Percentiles rank a stretch among this genome's conserved stretches.
Evolutionary conservation across 1,140 invertebrate species (phyloP).

Genomic region (Globodera rostochiensis): DNA sequence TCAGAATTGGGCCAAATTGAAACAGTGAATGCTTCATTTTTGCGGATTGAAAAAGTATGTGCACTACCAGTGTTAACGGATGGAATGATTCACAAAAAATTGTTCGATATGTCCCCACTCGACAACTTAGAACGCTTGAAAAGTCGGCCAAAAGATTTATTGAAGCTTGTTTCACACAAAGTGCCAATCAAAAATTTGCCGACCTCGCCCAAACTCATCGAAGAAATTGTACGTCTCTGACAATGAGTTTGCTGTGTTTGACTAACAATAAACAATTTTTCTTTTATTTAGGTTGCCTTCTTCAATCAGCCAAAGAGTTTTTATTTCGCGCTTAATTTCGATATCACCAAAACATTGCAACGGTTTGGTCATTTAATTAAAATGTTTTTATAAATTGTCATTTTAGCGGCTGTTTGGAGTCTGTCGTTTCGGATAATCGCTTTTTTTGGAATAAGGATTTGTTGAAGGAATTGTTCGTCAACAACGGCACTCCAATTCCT

Average conservation of each 20-base stretch:
- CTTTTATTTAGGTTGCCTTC: slow-evolving; percentile 20
- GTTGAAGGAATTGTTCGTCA: slow-evolving; percentile 43
- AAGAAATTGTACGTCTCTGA: slow-evolving; percentile 48
- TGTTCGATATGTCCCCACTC: slow-evolving; percentile 31
- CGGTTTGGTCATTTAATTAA: slow-evolving; percentile 20
- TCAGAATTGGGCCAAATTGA: slow-evolving; percentile 25
- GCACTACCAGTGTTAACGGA: slow-evolving; percentile 45
- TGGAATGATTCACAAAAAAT: slow-evolving; percentile 32
- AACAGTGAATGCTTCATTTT: slow-evolving; percentile 21
- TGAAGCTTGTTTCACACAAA: slow-evolving; percentile 47
- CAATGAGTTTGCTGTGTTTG: slow-evolving; percentile 11
- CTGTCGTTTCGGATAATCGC: slow-evolving; percentile 23
- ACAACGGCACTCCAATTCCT: slow-evolving; percentile 15
- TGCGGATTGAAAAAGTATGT: slow-evolving; percentile 46
- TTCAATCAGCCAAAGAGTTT: slow-evolving; percentile 61
- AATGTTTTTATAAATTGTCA: not conserved
- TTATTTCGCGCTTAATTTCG: slow-evolving; percentile 47
- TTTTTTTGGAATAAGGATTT: slow-evolving; percentile 54
- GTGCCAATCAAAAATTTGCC: slow-evolving; percentile 26
- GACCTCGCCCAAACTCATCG: slow-evolving; percentile 39
- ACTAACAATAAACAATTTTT: not conserved
- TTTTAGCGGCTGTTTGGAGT: slow-evolving; percentile 35
- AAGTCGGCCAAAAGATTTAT: slow-evolving; percentile 51
- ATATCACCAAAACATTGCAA: slow-evolving; percentile 55
- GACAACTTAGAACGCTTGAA: slow-evolving; percentile 51